Evolutionary conservation across 2,888 invertebrate genomes (phyloP), one percentile per base, ranked within the genome.

Genomic region (Tenthredo mesomela): DNA sequence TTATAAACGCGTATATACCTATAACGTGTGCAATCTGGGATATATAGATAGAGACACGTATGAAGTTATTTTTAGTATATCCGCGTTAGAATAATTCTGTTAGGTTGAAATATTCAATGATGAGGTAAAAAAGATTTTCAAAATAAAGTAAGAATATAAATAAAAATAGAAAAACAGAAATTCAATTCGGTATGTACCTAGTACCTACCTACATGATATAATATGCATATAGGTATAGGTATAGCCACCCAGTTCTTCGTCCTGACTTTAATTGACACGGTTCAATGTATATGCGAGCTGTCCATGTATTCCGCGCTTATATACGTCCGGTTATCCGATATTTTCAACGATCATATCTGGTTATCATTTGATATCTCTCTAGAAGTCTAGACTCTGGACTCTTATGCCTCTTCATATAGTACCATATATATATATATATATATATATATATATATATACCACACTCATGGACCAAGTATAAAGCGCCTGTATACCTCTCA

Each of bases 291-390:
- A 37, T 70, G 29, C 29, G 18, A 43, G 12, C n/a, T 18, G 43
- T 43, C 43, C 1, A 43, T 25, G 25, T 40, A 21, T 15, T 40
- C 43, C 12, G 12, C 73, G 10, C 43, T 21, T 21, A 29, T 40
- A 73, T 73, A 54, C 33, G 80, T 80, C 80, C 61, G 80, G 82
- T 82, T 82, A 82, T 70, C 43, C 82, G 82, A 82, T 82, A 82
- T 82, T 82, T 25, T 67, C 67, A 61, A 80, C 82, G 9, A 82
- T 18, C 47, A n/a, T 82, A 82, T 82, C 82, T 82, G 82, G 82
- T 82, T 82, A 82, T 70, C 70, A 82, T 65, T 29, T 33, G 82
- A 82, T 82, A 82, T 82, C 65, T 82, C 47, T 47, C 40, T 65
- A 18, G 58, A 29, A 82, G 82, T 70, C 67, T 29, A 82, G 47